Evolutionary conservation across 2,888 invertebrate genomes (phyloP), one percentile per base, ranked within the genome.

Genomic region (Lagria hirta): DNA sequence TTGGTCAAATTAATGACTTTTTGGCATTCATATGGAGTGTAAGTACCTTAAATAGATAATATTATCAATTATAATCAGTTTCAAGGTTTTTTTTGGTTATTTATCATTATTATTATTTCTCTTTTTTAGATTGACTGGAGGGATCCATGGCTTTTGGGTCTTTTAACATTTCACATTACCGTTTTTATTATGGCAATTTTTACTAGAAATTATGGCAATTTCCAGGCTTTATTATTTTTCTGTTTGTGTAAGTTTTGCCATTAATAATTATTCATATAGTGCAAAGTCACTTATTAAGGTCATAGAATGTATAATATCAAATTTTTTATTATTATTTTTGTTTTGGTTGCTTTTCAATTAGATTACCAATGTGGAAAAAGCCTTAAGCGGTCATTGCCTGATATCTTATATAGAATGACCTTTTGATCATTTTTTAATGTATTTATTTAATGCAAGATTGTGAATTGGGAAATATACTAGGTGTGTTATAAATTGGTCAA

Each of bases 131-230:
- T 92, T 69, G 91, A 92, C 67, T 92, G 91, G 91, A 78, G 79
- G 58, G 92, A 92, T 70, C 90, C 91, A 3, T 91, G 90, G 89
- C 76, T 92, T 7, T 84, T 88, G 49, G 84, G 81, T 8, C 71
- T 92, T 7, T 72, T 90, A 53, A 73, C 82, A 24, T 83, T 89
- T 67, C 92, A 92, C 68, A 70, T 90, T 23, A 72, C 84, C 29
- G 80, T 88, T 15, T 89, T 89, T 44, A 77, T 86, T 62, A 84
- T 85, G 57, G 86, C 89, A 23, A 72, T 91, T 38, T 79, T 88
- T 60, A 90, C 91, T 23, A 79, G 90, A 60, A 89, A 90, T 71
- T 85, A 88, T 73, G 85, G 88, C 49, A 90, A 89, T 71, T 86
- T 91, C 65, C 91, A 92, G 78, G 85, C 89, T 37, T 73, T 88